Conservation (phyloP, 2,888 invertebrate genomes). For the Diarsia dahlii region DNA sequence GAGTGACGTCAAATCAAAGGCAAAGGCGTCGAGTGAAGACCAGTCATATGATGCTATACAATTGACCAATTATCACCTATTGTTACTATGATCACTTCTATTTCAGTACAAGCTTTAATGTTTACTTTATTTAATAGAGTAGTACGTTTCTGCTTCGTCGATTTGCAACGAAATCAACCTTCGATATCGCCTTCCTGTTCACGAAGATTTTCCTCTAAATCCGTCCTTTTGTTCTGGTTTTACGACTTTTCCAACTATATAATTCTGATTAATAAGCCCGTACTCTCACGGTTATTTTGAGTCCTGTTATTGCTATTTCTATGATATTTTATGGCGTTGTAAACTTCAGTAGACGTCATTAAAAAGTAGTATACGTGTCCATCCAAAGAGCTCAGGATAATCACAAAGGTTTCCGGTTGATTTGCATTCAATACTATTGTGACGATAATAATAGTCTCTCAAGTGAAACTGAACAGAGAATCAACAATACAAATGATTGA, state of each 20-base stretch:
- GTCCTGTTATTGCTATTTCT: conserved; percentile 54
- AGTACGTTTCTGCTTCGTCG: conserved; percentile 67
- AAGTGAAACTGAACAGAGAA: conserved; percentile 52
- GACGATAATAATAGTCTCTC: conserved; percentile 70
- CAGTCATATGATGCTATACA: conserved; percentile 56
- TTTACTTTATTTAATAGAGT: conserved; percentile 49
- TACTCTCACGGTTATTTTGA: conserved; percentile 27
- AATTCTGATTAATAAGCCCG: conserved; percentile 28
- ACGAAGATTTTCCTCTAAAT: conserved; percentile 65
- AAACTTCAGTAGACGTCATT: conserved; percentile 53
- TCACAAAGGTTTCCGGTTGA: conserved; percentile 76
- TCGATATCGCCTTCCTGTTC: conserved; percentile 69
- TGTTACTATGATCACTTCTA: conserved; percentile 57
- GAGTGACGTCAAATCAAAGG: conserved; percentile 50
- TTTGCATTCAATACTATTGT: conserved; percentile 83
- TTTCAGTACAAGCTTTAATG: conserved; percentile 38
- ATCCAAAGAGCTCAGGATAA: conserved; percentile 62
- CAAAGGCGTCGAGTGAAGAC: conserved; percentile 32
- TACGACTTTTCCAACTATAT: conserved; percentile 30
- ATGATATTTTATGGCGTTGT: conserved; percentile 47
- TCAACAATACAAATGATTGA: conserved; percentile 33
- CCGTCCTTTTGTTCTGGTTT: conserved; percentile 33
- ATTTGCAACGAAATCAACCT: conserved; percentile 74
- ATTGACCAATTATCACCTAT: conserved; percentile 64
- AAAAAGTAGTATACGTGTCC: conserved; percentile 60